Conservation (phyloP, 2,888 invertebrate genomes). For the Diogma glabrata region DNA sequence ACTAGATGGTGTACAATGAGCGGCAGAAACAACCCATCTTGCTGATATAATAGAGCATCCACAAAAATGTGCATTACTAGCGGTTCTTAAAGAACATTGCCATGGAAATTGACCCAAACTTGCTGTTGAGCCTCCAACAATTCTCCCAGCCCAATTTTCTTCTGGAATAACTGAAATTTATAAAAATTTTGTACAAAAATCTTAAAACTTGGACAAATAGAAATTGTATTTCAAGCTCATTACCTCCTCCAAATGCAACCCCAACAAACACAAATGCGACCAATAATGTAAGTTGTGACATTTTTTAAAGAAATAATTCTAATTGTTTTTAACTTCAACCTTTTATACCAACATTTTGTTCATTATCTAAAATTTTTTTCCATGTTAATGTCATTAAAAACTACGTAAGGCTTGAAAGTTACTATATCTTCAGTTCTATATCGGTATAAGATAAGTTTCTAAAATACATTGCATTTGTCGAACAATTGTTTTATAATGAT, state of each 20-base stretch:
- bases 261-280: too few species aligned
- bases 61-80: constrained; percentile 20
- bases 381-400: too few species aligned
- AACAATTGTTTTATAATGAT: too few species aligned
- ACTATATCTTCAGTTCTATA: too few species aligned
- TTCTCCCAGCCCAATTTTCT: constrained; percentile 13
- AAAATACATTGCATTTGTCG: too few species aligned
- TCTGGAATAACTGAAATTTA: background rate
- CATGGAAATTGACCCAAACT: constrained; percentile 18
- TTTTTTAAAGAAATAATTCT: too few species aligned
- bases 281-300: too few species aligned
- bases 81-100: constrained; percentile 20
- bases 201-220: background rate
- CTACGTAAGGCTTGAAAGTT: too few species aligned
- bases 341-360: too few species aligned
- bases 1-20: constrained; percentile 21
- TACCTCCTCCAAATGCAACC: background rate
- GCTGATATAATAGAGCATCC: constrained; percentile 22
- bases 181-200: background rate
- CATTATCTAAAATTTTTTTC: too few species aligned
- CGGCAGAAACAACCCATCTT: constrained; percentile 23
- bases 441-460: too few species aligned
- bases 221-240: background rate
- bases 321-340: too few species aligned
- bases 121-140: constrained; percentile 21